A percentile compares a stretch with the other conserved stretches of the same genome.
Evolutionary conservation across 2,888 invertebrate genomes (phyloP).

Genomic region (Sicus ferrugineus): DNA sequence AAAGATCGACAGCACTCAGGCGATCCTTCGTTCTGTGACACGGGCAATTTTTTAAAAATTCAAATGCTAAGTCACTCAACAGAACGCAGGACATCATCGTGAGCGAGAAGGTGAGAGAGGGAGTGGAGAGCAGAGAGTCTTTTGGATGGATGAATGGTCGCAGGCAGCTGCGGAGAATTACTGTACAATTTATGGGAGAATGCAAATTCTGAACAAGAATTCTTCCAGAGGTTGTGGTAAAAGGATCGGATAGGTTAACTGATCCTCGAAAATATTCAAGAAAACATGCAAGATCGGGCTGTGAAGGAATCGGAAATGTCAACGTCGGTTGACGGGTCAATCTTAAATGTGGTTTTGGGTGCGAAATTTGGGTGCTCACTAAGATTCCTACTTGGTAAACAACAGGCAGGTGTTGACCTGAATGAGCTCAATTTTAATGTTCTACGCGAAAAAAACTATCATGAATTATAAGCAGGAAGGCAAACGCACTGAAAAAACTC

Average conservation of each 20-base stretch:
- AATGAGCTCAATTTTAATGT: too few species aligned
- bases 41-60: slow-evolving; percentile 5
- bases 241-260: not conserved
- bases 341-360: not conserved
- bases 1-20: not conserved
- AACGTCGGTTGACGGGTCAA: slow-evolving; percentile 19
- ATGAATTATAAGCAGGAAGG: too few species aligned
- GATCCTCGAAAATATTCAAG: not conserved
- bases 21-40: not conserved
- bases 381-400: too few species aligned
- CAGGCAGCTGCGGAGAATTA: slow-evolving; percentile 21
- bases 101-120: not conserved
- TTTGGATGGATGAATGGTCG: not conserved
- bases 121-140: too few species aligned
- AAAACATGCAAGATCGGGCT: not conserved
- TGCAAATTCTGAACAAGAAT: too few species aligned
- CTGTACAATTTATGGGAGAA: slow-evolving; percentile 18
- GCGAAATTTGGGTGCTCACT: not conserved
- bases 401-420: too few species aligned
- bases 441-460: too few species aligned
- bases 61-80: not conserved
- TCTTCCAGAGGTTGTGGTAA: too few species aligned
- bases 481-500: not conserved
- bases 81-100: not conserved
- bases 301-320: not conserved